phyloP scores from a whole-genome alignment of 2,113 vertebrate genomes.

The Cheirogaleus medius region DNA sequence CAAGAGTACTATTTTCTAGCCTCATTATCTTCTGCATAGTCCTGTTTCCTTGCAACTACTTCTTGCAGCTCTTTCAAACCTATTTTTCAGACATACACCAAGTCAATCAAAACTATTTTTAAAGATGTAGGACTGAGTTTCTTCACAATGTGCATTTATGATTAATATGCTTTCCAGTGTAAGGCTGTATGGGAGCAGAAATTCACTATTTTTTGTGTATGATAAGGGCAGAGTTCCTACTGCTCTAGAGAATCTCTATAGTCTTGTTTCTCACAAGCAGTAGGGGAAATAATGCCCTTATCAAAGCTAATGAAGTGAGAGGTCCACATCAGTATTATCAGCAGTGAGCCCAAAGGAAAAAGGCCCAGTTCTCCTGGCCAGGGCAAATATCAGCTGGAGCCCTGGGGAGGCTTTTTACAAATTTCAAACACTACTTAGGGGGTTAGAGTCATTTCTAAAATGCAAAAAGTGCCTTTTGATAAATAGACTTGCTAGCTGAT shows the following conservation, averaged over 20 bases:
- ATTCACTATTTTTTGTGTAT: neutral
- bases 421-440: conserved; percentile 6
- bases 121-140: neutral
- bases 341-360: neutral
- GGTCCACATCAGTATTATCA: neutral
- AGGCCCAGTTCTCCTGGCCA: neutral
- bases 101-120: conserved; percentile 13
- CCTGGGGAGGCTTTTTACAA: neutral
- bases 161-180: neutral
- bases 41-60: neutral
- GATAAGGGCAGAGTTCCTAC: neutral
- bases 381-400: conserved; percentile 4
- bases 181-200: neutral
- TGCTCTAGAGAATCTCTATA: neutral
- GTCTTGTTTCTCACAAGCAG: neutral
- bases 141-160: neutral
- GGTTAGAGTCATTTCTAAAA: conserved; percentile 24
- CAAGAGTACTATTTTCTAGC: neutral
- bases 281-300: neutral
- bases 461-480: neutral
- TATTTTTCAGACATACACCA: neutral
- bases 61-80: neutral
- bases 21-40: neutral
- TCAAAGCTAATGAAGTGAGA: conserved; percentile 23
- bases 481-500: neutral